Base-by-base conservation (phyloP, 2,888 invertebrate genomes). In the Timema cristinae region DNA sequence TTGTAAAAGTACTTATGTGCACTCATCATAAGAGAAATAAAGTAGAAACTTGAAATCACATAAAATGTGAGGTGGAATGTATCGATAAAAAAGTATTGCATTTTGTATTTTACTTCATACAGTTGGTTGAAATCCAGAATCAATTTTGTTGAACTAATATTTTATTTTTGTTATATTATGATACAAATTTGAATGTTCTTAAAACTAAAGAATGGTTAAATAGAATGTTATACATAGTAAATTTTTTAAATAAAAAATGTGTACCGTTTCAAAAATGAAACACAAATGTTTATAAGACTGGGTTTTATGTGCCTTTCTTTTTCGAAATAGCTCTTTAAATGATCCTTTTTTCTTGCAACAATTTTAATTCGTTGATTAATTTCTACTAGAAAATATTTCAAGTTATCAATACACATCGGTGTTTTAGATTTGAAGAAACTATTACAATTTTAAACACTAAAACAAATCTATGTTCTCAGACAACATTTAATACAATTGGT, bases 271-370 rank as follows among this genome's bases (percentile, higher is more conserved):
- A 32, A 32, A 32, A 32, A 32, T 32, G 32, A 32, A 32, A 32
- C 32, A 32, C 1, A 32, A 32, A 32, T 32, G 32, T 32, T 32
- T 32, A 32, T 32, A 63, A 63, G 63, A 63, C 63, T 63, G 63
- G 63, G 63, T 63, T 48, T 48, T 32, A 63, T 47, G 63, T 63
- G 63, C 63, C 63, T 63, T 63, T 63, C 48, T 63, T 32, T n/a
- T 48, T 13, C 63, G 6, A 59, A 8, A 15, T 59, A 59, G 32
- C 32, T 32, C 32, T 32, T 32, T 32, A 59, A 59, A 59, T 59
- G 16, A 59, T 16, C 32, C 13, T 63, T 54, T 63, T 63, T 63
- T 63, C 32, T 63, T 63, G 63, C 47, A 47, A 16, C 47, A 63
- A 48, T 9, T 63, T 63, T 63, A 13, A 47, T 63, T 63, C 48